Conservation (phyloP, 1,140 invertebrate species). For the Sycobia sp. region DNA sequence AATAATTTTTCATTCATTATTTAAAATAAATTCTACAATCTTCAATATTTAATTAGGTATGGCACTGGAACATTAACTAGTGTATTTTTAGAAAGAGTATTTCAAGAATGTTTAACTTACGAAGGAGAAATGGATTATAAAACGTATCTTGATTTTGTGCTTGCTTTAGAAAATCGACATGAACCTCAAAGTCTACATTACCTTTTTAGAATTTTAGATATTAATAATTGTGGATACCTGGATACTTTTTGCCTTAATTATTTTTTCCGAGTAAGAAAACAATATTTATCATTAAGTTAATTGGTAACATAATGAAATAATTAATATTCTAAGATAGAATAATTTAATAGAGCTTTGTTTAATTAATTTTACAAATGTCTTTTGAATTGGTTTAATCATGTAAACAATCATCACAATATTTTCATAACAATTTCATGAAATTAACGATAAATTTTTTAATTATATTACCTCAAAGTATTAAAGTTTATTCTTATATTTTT, state of each 20-base stretch:
- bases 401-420: neutral
- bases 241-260: conserved; percentile 91
- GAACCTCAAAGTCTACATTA: conserved; percentile 92
- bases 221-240: conserved; percentile 85
- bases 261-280: conserved; percentile 79
- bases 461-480: too few species aligned
- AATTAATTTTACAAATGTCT: neutral
- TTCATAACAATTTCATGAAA: neutral
- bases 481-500: too few species aligned
- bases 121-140: conserved; percentile 98
- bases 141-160: conserved; percentile 92
- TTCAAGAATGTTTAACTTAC: conserved; percentile 94
- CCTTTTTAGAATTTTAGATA: conserved; percentile 90
- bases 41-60: conserved; percentile 65
- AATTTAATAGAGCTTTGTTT: neutral
- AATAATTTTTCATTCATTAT: conserved; percentile 15
- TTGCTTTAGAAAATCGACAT: conserved; percentile 90
- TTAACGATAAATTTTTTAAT: neutral
- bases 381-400: too few species aligned
- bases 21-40: neutral
- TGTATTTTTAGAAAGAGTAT: conserved; percentile 90
- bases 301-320: too few species aligned
- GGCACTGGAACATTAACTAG: conserved; percentile 90
- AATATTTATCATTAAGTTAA: neutral
- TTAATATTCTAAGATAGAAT: too few species aligned